A percentile compares a stretch with the other conserved stretches of the same genome.
Conservation (phyloP, 2,797 vertebrate genomes). For the Melanotaenia parkinsoni region DNA sequence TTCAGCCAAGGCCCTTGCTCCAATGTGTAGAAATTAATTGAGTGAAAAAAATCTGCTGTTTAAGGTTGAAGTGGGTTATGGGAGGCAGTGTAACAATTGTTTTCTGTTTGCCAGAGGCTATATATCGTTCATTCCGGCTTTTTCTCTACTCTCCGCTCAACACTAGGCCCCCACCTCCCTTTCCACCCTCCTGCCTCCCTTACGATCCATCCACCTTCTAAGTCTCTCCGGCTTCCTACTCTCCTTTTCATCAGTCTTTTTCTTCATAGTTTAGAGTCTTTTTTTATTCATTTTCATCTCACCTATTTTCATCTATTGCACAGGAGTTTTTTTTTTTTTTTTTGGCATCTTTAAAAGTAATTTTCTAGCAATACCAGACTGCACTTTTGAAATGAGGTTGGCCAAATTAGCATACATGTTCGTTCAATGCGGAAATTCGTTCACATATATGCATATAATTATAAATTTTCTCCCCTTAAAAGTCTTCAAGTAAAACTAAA, state of each 20-base stretch:
- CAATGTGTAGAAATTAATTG: slow-evolving; percentile 88
- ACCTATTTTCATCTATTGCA: slow-evolving; percentile 70
- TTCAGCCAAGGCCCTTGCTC: slow-evolving; percentile 81
- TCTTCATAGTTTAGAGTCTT: slow-evolving; percentile 57
- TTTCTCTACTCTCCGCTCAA: slow-evolving; percentile 70
- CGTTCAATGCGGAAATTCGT: slow-evolving; percentile 36
- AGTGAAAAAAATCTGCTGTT: slow-evolving; percentile 88
- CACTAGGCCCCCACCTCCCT: slow-evolving; percentile 42
- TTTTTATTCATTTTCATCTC: slow-evolving; percentile 75
- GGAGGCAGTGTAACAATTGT: slow-evolving; percentile 86
- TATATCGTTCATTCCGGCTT: slow-evolving; percentile 82
- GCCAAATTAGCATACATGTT: slow-evolving; percentile 33
- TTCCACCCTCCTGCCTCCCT: slow-evolving; percentile 41
- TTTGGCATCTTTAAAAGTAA: slow-evolving; percentile 50
- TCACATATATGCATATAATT: slow-evolving; percentile 31
- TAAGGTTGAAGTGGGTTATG: slow-evolving; percentile 86
- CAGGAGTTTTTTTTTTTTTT: slow-evolving; percentile 27
- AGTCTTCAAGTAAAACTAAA: slow-evolving; percentile 32
- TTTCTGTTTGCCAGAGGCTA: slow-evolving; percentile 84
- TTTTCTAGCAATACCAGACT: slow-evolving; percentile 59
- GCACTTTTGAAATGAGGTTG: slow-evolving; percentile 62
- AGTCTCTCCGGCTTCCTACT: slow-evolving; percentile 67
- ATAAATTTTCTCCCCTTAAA: slow-evolving; percentile 10
- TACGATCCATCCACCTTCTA: slow-evolving; percentile 76
- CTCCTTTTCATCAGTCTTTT: slow-evolving; percentile 71